Base-by-base conservation (phyloP, 2,888 invertebrate genomes). In the Elegia similella region DNA sequence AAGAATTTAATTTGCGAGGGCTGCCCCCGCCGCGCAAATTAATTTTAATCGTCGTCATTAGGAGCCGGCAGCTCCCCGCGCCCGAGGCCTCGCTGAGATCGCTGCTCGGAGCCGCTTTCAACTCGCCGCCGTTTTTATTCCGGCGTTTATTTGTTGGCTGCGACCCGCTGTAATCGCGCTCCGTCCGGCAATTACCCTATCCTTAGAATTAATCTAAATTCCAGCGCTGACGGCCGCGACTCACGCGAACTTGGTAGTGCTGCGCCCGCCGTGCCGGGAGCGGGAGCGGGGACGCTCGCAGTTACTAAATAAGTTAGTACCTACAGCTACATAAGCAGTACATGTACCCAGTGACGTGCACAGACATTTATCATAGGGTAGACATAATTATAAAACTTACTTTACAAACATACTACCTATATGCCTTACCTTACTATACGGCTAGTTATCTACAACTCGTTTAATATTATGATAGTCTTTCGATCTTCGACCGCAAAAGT, bases 11-110 rank as follows among this genome's bases (percentile, higher is more conserved):
- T 88, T 86, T 83, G 83, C 78, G 75, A 74, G 73, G 67, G 70
- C 68, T 64, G 57, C 67, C 30, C 69, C 67, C 68, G 66, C 71
- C 70, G 82, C 75, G 79, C 84, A 82, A 88, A 89, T 89, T 88
- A 86, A 88, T 88, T 88, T 88, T 88, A 88, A 89, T 89, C 85
- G 84, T 65, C 79, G 82, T 86, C 86, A 89, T 89, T 88, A 89
- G 61, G 50, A 71, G 68, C 62, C 66, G 72, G 73, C 73, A 73
- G 67, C 56, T 57, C 58, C 57, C 57, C 50, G 59, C 56, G 34
- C n/a, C 38, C 38, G n/a, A n/a, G n/a, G n/a, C n/a, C n/a, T 10
- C 38, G 34, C 23, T 13, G 30, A 47, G 29, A 32, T 32, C 48
- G 48, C 50, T 59, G 62, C 61, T 58, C 59, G 55, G 65, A n/a